These are phyloP conservation scores for Saccopteryx bilineata DNA, from an alignment of 2,113 vertebrate genomes.

Conservation along the genomic window DNA sequence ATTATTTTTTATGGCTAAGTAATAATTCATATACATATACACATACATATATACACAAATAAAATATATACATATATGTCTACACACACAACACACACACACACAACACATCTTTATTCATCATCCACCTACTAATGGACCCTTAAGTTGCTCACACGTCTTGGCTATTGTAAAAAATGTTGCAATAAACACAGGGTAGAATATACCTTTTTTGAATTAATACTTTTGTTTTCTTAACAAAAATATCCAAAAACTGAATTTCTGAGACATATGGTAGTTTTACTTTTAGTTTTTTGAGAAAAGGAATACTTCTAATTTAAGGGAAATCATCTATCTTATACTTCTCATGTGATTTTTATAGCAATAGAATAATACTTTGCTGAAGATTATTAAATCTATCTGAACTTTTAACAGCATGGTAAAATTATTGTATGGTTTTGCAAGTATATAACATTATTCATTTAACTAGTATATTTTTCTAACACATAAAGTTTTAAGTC, in stretches of 20 bases:
- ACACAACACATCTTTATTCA: neutral
- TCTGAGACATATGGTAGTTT: neutral
- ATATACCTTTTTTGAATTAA: neutral
- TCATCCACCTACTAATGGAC: neutral
- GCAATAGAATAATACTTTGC: neutral
- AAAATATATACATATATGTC: too few species aligned
- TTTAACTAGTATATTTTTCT: neutral
- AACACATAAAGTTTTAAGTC: neutral
- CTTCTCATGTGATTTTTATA: neutral
- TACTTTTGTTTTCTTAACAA: neutral
- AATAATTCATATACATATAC: neutral
- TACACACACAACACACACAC: too few species aligned
- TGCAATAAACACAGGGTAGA: neutral
- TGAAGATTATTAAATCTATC: neutral
- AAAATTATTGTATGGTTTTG: neutral
- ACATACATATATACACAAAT: too few species aligned
- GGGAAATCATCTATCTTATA: neutral
- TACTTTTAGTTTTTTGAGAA: neutral
- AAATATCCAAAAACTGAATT: neutral
- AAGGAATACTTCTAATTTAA: neutral
- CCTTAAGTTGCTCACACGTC: neutral
- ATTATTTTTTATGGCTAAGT: neutral
- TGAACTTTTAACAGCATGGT: neutral
- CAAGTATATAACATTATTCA: neutral
- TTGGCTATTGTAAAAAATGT: neutral